Conservation (phyloP, 2,888 invertebrate species). For the Trissonchulus latispiculum region DNA sequence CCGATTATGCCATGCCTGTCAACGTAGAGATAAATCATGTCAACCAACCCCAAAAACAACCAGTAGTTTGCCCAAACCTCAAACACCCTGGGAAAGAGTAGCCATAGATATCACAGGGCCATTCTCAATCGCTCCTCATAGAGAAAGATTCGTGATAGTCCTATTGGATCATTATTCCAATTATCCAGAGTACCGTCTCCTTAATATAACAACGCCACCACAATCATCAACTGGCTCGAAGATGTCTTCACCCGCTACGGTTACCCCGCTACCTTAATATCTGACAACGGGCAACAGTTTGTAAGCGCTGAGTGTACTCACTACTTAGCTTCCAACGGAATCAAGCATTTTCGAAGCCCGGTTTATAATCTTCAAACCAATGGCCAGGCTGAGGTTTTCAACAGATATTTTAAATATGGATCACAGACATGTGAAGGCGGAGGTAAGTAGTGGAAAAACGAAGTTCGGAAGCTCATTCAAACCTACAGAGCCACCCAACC, state of each 20-base stretch:
- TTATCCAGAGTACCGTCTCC: not conserved
- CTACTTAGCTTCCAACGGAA: slow-evolving; percentile 10
- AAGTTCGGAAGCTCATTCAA: too few relatives aligned
- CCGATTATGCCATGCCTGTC: not conserved
- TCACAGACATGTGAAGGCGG: too few relatives aligned
- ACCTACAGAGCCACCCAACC: too few relatives aligned
- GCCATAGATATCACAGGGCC: not conserved
- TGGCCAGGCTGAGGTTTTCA: too few relatives aligned
- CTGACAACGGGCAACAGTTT: slow-evolving; percentile 17
- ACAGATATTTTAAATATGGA: too few relatives aligned
- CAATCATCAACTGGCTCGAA: not conserved
- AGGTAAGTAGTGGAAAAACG: too few relatives aligned
- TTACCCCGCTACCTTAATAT: slow-evolving; percentile 10
- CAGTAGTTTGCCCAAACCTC: not conserved
- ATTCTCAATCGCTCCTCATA: not conserved
- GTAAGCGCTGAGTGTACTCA: not conserved
- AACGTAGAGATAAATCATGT: not conserved
- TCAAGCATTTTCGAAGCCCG: slow-evolving; percentile 7
- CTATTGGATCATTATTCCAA: not conserved
- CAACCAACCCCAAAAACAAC: not conserved
- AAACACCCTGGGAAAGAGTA: slow-evolving; percentile 8
- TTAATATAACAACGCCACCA: not conserved
- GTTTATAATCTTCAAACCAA: slow-evolving; percentile 18
- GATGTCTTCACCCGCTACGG: slow-evolving; percentile 6
- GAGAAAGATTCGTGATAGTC: not conserved